Base-by-base conservation (phyloP, 1,140 invertebrate genomes). In the Nasonia vitripennis region DNA sequence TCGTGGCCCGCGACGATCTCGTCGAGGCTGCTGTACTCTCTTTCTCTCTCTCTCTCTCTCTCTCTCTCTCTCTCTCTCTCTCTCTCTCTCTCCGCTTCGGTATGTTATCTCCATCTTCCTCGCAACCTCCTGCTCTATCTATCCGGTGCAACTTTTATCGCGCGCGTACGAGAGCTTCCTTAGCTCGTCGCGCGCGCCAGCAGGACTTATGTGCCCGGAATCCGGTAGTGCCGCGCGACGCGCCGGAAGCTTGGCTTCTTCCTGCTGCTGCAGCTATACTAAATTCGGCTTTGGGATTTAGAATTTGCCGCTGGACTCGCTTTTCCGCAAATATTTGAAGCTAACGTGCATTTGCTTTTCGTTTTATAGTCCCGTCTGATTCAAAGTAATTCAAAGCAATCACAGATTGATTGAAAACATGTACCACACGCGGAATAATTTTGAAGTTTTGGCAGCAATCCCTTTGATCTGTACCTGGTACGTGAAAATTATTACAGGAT, bases 61-160 rank as follows among this genome's bases (percentile, higher is more conserved):
- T 27, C 23, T 27, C 23, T 27, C 23, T 27, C 23, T 27, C 23
- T 27, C 48, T 55, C 81, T 77, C 34, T 41, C 34, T 45, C 34
- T 37, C 37, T 41, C 55, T 71, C 27, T 20, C 62, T 70, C 34
- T 67, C 55, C 1, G 23, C 37, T 31, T 31, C 70, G 20, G 14
- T 31, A 70, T 31, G 14, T 6, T 62, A 62, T 62, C 55, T 48
- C 45, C 55, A 27, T 68, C 27, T 41, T 12, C 27, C 51, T 31
- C 75, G 12, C 82, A 11, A 4, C 41, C 45, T 71, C 41, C 70
- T 62, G 55, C 9, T 48, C 37, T 48, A 10, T 68, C 67, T 11
- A 82, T 82, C 23, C 48, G 31, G 45, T 80, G 55, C 45, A 80
- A 31, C 79, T 84, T 79, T 79, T 84, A 79, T 79, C 83, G 77